Evolutionary conservation across 2,797 vertebrate genomes (phyloP).

Genomic region (Craterocephalus amniculus): DNA sequence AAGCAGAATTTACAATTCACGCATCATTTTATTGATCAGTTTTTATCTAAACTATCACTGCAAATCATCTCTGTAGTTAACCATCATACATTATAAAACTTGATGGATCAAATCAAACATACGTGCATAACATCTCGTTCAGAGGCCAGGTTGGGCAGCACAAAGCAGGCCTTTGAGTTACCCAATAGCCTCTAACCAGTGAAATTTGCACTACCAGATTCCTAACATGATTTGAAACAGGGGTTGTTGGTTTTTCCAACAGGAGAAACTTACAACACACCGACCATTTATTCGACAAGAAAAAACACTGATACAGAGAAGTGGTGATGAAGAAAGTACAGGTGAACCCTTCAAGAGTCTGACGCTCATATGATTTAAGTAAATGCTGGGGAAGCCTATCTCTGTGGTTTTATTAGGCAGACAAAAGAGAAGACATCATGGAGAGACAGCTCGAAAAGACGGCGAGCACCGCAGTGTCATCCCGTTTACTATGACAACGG

Average conservation of each 20-base stretch:
- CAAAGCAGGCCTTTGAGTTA: conserved; percentile 70
- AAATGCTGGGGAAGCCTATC: neutral
- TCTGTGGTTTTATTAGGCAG: neutral
- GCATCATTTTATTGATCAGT: neutral
- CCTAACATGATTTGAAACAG: conserved; percentile 50
- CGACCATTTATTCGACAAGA: neutral
- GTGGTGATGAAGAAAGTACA: neutral
- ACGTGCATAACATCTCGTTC: conserved; percentile 17
- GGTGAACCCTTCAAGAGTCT: neutral
- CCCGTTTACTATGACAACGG: conserved; percentile 50
- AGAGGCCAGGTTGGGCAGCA: conserved; percentile 43
- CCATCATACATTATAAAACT: neutral
- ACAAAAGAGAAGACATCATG: conserved; percentile 1
- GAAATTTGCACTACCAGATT: conserved; percentile 58
- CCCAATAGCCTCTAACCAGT: conserved; percentile 19
- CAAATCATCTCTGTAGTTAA: neutral
- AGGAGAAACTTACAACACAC: neutral
- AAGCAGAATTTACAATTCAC: neutral
- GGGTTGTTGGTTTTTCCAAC: conserved; percentile 8
- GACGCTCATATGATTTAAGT: neutral
- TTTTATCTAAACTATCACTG: neutral
- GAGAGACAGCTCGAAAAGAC: conserved; percentile 7
- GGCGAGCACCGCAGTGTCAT: conserved; percentile 6
- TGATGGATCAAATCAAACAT: conserved; percentile 21
- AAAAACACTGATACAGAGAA: neutral